A percentile compares a stretch with the other conserved stretches of the same genome.
phyloP scores from a whole-genome alignment of 2,797 vertebrate genomes.

The Myotis daubentonii region DNA sequence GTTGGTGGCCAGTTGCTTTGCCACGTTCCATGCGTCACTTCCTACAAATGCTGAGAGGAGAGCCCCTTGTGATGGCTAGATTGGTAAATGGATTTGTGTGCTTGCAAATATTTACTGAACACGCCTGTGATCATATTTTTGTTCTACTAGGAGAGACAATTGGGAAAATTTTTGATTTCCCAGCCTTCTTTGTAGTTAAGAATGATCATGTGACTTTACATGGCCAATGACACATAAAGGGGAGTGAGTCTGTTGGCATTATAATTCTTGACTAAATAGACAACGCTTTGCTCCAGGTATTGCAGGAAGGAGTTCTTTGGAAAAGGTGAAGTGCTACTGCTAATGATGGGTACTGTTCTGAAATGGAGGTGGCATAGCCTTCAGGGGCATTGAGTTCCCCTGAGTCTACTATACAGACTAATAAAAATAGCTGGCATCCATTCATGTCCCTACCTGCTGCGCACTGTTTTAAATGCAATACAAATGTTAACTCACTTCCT shows the following conservation, averaged over 20 bases:
- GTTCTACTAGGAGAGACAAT: not conserved
- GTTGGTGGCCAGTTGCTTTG: not conserved
- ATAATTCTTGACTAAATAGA: not conserved
- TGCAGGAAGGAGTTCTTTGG: not conserved
- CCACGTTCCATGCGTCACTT: not conserved
- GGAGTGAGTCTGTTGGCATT: not conserved
- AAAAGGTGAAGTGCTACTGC: not conserved
- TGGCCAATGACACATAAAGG: not conserved
- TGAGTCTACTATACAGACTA: not conserved
- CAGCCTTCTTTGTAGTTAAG: not conserved
- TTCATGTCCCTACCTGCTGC: not conserved
- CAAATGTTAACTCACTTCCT: not conserved
- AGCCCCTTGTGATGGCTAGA: not conserved
- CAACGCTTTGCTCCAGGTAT: not conserved
- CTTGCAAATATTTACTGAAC: not conserved
- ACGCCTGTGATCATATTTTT: not conserved
- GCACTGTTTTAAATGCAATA: not conserved
- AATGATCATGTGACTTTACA: not conserved
- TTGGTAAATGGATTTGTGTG: not conserved
- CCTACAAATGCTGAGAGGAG: not conserved
- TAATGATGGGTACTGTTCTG: not conserved
- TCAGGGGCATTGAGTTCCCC: not conserved
- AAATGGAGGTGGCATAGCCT: not conserved
- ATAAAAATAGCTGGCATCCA: not conserved
- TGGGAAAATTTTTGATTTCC: constrained; percentile 28